phyloP scores from a whole-genome alignment of 2,797 vertebrate species.

The Pangasius krempfi region DNA sequence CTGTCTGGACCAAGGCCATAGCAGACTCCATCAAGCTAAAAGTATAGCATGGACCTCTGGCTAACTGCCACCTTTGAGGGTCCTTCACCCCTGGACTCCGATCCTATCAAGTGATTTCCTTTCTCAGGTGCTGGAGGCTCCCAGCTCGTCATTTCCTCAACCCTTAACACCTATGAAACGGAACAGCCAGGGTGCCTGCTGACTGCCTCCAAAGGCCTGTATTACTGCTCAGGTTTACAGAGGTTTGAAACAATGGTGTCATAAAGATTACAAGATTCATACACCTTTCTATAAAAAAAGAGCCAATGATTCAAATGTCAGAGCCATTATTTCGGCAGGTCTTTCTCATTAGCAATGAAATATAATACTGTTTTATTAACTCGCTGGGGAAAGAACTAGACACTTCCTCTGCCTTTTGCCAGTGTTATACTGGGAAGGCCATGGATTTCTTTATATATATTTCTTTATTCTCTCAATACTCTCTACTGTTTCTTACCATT shows the following conservation, averaged over 20 bases:
- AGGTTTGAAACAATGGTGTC: conserved; percentile 56
- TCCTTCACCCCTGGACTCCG: conserved; percentile 60
- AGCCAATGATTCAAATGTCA: conserved; percentile 49
- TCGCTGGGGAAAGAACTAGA: conserved; percentile 33
- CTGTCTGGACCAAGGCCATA: conserved; percentile 48
- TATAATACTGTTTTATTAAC: conserved; percentile 52
- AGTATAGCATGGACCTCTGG: conserved; percentile 41
- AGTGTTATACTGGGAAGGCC: conserved; percentile 8
- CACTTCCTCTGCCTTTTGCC: conserved; percentile 37
- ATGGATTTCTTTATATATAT: conserved; percentile 13
- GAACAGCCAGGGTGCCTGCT: conserved; percentile 38
- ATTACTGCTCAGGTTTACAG: conserved; percentile 51
- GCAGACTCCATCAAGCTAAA: conserved; percentile 39
- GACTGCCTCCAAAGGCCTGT: conserved; percentile 41
- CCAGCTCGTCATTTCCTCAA: conserved; percentile 45
- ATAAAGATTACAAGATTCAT: conserved; percentile 56
- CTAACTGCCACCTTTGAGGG: conserved; percentile 51
- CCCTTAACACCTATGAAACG: conserved; percentile 64
- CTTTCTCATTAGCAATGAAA: conserved; percentile 57
- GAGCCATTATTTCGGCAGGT: conserved; percentile 50
- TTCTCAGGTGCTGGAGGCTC: conserved; percentile 64
- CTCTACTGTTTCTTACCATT: neutral
- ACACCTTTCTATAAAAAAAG: conserved; percentile 52
- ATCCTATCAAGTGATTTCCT: conserved; percentile 68
- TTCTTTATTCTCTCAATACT: too few species aligned